These are phyloP conservation scores for Athene cunicularia DNA, from an alignment of 2,113 vertebrate species.

Conservation along the genomic window DNA sequence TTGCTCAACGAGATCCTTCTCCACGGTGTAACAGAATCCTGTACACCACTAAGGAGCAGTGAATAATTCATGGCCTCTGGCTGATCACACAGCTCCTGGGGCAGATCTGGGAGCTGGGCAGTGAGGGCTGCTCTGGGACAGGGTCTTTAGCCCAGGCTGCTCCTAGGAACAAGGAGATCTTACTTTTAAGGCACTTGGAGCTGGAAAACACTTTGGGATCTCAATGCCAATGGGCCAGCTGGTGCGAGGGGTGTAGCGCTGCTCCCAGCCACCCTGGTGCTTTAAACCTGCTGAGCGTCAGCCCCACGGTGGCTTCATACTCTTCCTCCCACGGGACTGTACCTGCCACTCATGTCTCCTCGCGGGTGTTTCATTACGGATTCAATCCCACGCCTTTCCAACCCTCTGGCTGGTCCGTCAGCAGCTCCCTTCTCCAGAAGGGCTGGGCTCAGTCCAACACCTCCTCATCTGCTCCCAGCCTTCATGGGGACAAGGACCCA, in stretches of 20 bases:
- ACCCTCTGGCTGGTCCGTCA: not conserved
- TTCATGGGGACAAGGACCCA: not conserved
- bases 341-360: not conserved
- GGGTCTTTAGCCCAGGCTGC: not conserved
- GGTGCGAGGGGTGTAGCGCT: accelerated
- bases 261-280: accelerated
- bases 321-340: not conserved
- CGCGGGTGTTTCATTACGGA: accelerated
- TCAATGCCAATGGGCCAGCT: not conserved
- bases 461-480: not conserved
- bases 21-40: not conserved
- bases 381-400: not conserved
- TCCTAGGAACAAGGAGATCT: not conserved
- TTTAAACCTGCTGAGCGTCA: not conserved
- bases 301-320: accelerated
- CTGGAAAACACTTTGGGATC: not conserved
- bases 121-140: not conserved
- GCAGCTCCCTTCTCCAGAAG: not conserved
- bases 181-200: not conserved
- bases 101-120: not conserved
- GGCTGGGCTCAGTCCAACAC: not conserved
- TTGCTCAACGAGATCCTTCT: slow-evolving; percentile 37
- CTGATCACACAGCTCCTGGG: not conserved
- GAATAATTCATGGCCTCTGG: not conserved
- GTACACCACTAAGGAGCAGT: accelerated